Evolutionary conservation across 1,140 invertebrate species (phyloP).

Genomic region (Drosophila pectinifera): DNA sequence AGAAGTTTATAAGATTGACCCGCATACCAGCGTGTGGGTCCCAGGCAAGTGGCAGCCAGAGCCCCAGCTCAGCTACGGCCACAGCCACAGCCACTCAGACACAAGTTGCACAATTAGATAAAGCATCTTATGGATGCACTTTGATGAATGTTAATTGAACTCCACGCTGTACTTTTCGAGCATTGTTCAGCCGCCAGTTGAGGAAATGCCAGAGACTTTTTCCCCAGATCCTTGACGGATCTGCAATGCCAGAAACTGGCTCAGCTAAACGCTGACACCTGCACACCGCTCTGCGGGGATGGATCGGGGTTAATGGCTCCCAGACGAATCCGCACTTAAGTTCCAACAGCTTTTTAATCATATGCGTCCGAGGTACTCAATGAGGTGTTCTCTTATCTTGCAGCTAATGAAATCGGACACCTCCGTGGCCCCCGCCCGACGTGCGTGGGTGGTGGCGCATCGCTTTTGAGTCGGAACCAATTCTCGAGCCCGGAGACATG

Average conservation of each 20-base stretch:
- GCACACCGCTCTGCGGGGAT: slow-evolving; percentile 11
- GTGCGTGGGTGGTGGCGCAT: slow-evolving; percentile 52
- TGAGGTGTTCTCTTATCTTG: slow-evolving; percentile 56
- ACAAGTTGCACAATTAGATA: slow-evolving; percentile 73
- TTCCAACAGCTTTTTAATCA: slow-evolving; percentile 56
- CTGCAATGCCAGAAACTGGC: slow-evolving; percentile 42
- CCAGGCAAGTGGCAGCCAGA: slow-evolving; percentile 28
- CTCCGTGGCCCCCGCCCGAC: slow-evolving; percentile 33
- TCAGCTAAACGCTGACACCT: slow-evolving; percentile 35
- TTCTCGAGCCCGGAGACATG: slow-evolving; percentile 26
- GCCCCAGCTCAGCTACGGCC: neutral
- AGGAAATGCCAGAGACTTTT: slow-evolving; percentile 52
- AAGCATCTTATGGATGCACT: slow-evolving; percentile 68
- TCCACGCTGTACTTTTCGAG: slow-evolving; percentile 55
- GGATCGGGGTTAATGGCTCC: slow-evolving; percentile 31
- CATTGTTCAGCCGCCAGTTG: slow-evolving; percentile 43
- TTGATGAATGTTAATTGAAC: slow-evolving; percentile 79
- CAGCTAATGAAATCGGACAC: slow-evolving; percentile 75
- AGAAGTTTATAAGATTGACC: slow-evolving; percentile 74
- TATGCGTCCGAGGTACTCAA: slow-evolving; percentile 33
- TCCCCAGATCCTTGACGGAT: slow-evolving; percentile 61
- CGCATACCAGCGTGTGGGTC: slow-evolving; percentile 70
- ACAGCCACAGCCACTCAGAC: slow-evolving; percentile 25
- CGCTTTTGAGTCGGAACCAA: slow-evolving; percentile 37
- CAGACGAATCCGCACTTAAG: slow-evolving; percentile 30